Evolutionary conservation across 2,888 invertebrate genomes (phyloP).

Genomic region (Pristionchus exspectatus): DNA sequence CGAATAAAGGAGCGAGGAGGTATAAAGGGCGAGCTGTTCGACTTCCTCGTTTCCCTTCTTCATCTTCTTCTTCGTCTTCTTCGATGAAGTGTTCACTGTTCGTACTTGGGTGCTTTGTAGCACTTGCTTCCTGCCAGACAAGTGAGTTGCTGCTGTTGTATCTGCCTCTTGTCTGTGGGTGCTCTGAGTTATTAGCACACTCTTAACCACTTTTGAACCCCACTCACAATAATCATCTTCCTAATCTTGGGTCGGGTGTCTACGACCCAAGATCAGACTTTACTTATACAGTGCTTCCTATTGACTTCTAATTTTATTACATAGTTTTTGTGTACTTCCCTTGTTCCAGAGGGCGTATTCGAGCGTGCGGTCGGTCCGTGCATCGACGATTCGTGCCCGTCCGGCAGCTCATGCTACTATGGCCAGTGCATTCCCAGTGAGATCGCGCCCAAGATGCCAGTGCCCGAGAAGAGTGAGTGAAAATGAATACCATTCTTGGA

Average conservation of each 20-base stretch:
- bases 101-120: neutral
- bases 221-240: neutral
- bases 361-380: slow-evolving; percentile 67
- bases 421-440: slow-evolving; percentile 66
- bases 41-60: neutral
- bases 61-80: too few species aligned
- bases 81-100: neutral
- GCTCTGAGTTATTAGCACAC: neutral
- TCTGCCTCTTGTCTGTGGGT: neutral
- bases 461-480: slow-evolving; percentile 59
- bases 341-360: slow-evolving; percentile 61
- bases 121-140: neutral
- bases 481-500: too few species aligned
- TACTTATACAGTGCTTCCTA: neutral
- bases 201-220: too few species aligned
- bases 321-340: neutral
- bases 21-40: neutral
- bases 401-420: slow-evolving; percentile 63
- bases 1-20: neutral
- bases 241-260: neutral
- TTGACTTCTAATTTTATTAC: neutral
- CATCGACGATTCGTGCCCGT: slow-evolving; percentile 64
- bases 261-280: too few species aligned
- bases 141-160: neutral
- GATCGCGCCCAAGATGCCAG: slow-evolving; percentile 64